Base-by-base conservation (phyloP, 2,797 vertebrate species). In the Novumbra hubbsi region DNA sequence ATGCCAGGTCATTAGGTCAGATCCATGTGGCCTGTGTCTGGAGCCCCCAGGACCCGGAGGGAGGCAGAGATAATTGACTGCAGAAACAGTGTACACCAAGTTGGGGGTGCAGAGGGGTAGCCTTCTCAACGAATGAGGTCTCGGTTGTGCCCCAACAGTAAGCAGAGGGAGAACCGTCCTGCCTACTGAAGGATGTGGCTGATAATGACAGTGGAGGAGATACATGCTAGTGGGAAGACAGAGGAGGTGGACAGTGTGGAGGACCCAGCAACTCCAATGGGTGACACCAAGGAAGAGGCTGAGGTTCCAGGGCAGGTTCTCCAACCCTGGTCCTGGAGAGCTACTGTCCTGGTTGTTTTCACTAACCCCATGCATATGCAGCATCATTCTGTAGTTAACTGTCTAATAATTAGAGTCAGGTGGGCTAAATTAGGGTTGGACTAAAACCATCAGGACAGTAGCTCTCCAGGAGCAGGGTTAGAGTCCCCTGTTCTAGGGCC, bases 11-110 rank as follows among this genome's bases (percentile, higher is more conserved):
- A 0, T 1, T 55, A 85, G 2, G 71, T 93, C 68, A 85, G 80
- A 72, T 92, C 91, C 0, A 87, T 91, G 77, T 76, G 85, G n/a
- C 90, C 91, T 1, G 45, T 91, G 70, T 80, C 89, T 16, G 7
- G 79, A 3, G 49, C 78, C 6, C 41, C 67, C 4, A 17, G 32
- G 30, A 15, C 62, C 5, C 48, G 41, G 21, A 73, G 81, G 0
- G 57, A 80, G 62, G 60, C 81, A 0, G 48, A 91, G 62, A 92
- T 93, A 4, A 91, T 93, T 14, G 92, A 92, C 0, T 90, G 92
- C 68, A 85, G 87, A 64, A 92, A 78, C 77, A 91, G 87, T 11
- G 85, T 92, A 70, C 90, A 91, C 48, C 68, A 88, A 0, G 52
- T 89, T 0, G 81, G 81, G 0, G 83, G 71, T 3, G 70, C 52